phyloP scores from a whole-genome alignment of 2,888 invertebrate species.

The Apocheima hispidaria region DNA sequence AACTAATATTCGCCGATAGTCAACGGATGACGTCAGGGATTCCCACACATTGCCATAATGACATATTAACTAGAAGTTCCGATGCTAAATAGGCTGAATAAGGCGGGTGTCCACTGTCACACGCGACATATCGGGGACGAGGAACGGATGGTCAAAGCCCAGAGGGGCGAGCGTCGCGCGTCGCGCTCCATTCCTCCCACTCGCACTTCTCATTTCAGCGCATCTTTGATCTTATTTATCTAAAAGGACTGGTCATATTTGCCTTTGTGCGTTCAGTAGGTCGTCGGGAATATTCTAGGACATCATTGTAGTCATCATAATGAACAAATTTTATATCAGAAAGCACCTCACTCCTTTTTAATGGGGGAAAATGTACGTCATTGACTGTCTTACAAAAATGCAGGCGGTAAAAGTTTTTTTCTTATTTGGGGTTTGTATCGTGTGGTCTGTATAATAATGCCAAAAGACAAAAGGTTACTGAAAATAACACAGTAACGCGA shows the following conservation, averaged over 20 bases:
- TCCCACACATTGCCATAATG: slow-evolving; percentile 37
- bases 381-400: no score
- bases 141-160: slow-evolving; percentile 31
- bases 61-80: slow-evolving; percentile 31
- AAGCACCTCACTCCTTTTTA: no score
- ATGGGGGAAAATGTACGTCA: no score
- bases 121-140: slow-evolving; percentile 31
- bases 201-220: slow-evolving; percentile 57
- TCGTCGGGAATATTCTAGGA: no score
- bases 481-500: no score
- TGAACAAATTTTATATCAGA: no score
- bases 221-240: slow-evolving; percentile 65
- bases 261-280: not conserved
- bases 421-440: no score
- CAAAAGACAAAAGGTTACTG: no score
- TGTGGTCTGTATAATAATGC: no score
- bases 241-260: slow-evolving; percentile 21
- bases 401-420: no score
- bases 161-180: slow-evolving; percentile 37
- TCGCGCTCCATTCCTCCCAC: slow-evolving; percentile 59
- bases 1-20: not conserved
- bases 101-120: slow-evolving; percentile 36
- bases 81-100: slow-evolving; percentile 34
- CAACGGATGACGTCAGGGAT: slow-evolving; percentile 22
- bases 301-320: no score